These are phyloP conservation scores for Mormoops blainvillei DNA, from an alignment of 2,113 vertebrate genomes.

Conservation along the genomic window DNA sequence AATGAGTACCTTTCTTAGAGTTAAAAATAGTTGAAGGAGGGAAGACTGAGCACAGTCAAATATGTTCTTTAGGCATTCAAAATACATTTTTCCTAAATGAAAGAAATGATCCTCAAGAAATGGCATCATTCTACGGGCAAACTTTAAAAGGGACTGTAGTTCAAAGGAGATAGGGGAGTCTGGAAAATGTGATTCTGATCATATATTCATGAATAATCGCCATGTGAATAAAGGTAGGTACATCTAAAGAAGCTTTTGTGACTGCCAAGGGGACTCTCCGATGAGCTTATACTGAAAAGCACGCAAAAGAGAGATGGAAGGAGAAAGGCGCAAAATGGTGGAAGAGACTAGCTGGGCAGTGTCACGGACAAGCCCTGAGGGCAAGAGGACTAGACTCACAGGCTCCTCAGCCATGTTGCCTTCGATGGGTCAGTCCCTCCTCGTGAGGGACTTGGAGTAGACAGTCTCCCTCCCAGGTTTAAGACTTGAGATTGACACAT, in stretches of 20 bases:
- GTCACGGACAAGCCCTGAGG: not conserved
- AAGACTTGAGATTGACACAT: not conserved
- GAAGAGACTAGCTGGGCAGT: not conserved
- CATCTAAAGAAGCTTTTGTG: constrained; percentile 60
- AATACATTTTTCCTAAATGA: constrained; percentile 49
- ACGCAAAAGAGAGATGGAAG: not conserved
- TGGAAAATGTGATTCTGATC: constrained; percentile 69
- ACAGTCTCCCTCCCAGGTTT: not conserved
- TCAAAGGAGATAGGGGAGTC: constrained; percentile 52
- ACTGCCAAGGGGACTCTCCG: constrained; percentile 42
- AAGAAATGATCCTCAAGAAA: constrained; percentile 62
- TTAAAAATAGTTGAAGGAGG: not conserved
- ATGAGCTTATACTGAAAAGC: constrained; percentile 56
- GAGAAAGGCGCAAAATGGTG: not conserved
- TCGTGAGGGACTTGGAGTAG: not conserved
- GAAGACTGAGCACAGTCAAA: not conserved
- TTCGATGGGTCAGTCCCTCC: not conserved
- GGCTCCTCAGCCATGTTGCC: not conserved
- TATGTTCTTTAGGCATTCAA: constrained; percentile 18
- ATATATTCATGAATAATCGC: constrained; percentile 67
- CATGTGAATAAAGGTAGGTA: constrained; percentile 64
- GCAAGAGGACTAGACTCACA: not conserved
- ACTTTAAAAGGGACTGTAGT: constrained; percentile 59
- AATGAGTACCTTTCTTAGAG: not conserved
- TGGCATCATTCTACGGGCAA: constrained; percentile 32